Base-by-base conservation (phyloP, 2,113 vertebrate genomes). In the Ovibos moschatus region DNA sequence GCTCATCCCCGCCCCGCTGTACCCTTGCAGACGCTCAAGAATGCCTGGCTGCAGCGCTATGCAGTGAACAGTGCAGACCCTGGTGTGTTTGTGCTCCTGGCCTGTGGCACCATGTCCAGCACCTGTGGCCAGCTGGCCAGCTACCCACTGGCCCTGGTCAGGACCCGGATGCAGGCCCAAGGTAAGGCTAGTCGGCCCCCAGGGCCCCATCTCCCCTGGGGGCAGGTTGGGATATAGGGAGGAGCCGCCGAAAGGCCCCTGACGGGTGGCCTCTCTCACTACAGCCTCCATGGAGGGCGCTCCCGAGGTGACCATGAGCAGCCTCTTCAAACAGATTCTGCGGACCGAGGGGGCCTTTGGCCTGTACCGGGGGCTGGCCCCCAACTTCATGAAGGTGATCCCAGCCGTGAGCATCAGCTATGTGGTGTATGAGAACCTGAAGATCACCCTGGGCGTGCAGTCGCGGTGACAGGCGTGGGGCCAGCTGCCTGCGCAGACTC, bases 351-450 rank as follows among this genome's bases (percentile, higher is more conserved):
- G 99, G 7, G 98, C 99, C 0, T 98, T 98, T 60, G 99, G 99
- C 87, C 99, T 99, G 64, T 99, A 99, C 98, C 97, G 99, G 83
- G 99, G 99, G n/a, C 98, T 99, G 98, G 99, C 99, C 0, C 99
- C 99, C 15, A 99, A 99, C 98, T 99, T 99, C 55, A 99, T 99
- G 99, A 99, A 99, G 99, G 99, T 99, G 98, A 99, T 99, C 81
- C 99, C 99, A 0, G 99, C 99, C 0, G 99, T 99, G 33, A 99
- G 99, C 99, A 99, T 99, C 99, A 99, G 99, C 99, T 99, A 99
- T 0, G 99, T 99, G 98, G 99, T 99, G 1, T 99, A 99, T 3
- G 99, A 99, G 95, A 99, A 99, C 98, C 98, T 99, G 95, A 99
- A 99, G 99, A 99, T 99, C 97, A 98, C 99, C 0, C 98, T 99